These are phyloP conservation scores for Spodoptera litura DNA, from an alignment of 1,140 invertebrate genomes.

Conservation along the genomic window DNA sequence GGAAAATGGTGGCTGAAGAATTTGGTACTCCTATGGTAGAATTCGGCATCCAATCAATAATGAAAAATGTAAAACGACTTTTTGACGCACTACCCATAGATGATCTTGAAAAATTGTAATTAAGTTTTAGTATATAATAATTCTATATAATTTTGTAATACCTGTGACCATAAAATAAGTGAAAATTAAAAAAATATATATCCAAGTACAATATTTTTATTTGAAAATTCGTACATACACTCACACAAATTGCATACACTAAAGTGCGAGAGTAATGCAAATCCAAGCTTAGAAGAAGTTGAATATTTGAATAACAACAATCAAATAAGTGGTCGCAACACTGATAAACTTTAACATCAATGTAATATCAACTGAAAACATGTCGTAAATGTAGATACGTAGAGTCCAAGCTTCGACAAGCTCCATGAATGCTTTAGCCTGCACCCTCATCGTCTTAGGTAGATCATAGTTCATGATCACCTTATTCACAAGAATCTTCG, in stretches of 20 bases:
- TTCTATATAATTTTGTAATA: neutral
- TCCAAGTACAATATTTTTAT: neutral
- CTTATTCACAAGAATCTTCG: constrained; percentile 61
- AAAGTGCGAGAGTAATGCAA: neutral
- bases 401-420: constrained; percentile 63
- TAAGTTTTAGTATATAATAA: neutral
- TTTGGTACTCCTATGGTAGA: constrained; percentile 67
- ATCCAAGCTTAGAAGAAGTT: constrained; percentile 56
- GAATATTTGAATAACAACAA: constrained; percentile 54
- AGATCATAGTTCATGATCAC: constrained; percentile 66
- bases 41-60: constrained; percentile 54
- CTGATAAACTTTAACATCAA: constrained; percentile 68
- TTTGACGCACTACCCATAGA: constrained; percentile 55
- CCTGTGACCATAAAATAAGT: too few relatives aligned
- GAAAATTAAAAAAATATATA: neutral
- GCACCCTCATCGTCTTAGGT: constrained; percentile 52
- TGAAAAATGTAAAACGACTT: constrained; percentile 59
- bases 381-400: constrained; percentile 59
- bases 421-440: constrained; percentile 68
- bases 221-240: neutral
- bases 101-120: constrained; percentile 48
- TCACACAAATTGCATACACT: neutral
- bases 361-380: constrained; percentile 66
- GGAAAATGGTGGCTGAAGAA: constrained; percentile 65
- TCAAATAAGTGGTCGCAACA: constrained; percentile 65